A percentile compares a stretch with the other conserved stretches of the same genome.
Conservation (phyloP, 2,888 invertebrate species). For the Lamproptera curius region DNA sequence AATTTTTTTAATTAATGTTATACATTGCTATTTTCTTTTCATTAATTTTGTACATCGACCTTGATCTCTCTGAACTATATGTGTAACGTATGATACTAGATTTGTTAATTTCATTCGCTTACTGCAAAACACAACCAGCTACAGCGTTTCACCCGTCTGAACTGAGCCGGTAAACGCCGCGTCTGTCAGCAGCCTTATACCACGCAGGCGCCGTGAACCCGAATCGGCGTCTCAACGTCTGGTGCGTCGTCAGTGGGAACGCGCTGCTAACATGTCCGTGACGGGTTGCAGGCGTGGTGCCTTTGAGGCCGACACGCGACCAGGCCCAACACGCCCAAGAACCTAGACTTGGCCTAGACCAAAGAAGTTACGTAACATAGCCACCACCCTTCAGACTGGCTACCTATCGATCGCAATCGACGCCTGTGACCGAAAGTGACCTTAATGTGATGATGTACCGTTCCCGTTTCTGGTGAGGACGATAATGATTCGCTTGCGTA, state of each 20-base stretch:
- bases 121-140: too few relatives aligned
- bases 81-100: too few relatives aligned
- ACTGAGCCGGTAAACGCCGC: background rate
- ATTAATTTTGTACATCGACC: too few relatives aligned
- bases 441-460: slow-evolving; percentile 17
- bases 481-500: background rate
- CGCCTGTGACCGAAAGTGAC: slow-evolving; percentile 21
- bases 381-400: background rate
- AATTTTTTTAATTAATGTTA: too few relatives aligned
- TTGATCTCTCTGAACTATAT: too few relatives aligned
- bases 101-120: too few relatives aligned
- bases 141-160: too few relatives aligned
- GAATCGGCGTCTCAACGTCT: slow-evolving; percentile 12
- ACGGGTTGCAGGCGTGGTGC: slow-evolving; percentile 17
- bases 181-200: background rate
- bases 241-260: slow-evolving; percentile 16
- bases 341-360: slow-evolving; percentile 12
- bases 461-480: background rate
- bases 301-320: slow-evolving; percentile 1
- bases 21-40: too few relatives aligned
- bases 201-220: slow-evolving; percentile 10
- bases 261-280: slow-evolving; percentile 23
- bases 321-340: too few relatives aligned
- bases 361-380: slow-evolving; percentile 5
- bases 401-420: slow-evolving; percentile 13